Evolutionary conservation across 2,888 invertebrate genomes (phyloP).

Genomic region (Sphecodes monilicornis): DNA sequence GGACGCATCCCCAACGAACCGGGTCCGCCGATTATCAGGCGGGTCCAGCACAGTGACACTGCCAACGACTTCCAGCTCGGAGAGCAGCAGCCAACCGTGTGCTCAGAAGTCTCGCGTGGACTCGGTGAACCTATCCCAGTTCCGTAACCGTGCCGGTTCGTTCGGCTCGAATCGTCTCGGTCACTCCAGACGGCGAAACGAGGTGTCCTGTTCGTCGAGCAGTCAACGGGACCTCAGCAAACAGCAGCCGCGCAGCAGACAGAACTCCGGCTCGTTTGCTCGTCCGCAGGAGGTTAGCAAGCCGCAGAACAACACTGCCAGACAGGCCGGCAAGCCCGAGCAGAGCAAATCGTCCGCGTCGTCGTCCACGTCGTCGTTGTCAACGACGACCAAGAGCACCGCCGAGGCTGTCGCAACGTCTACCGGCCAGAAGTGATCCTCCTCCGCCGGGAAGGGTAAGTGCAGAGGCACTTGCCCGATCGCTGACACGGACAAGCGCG

Average conservation of each 20-base stretch:
- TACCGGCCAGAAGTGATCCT: constrained; percentile 55
- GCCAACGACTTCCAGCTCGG: constrained; percentile 70
- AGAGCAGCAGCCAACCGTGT: constrained; percentile 44
- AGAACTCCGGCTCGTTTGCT: constrained; percentile 76
- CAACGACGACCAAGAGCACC: constrained; percentile 43
- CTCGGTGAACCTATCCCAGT: constrained; percentile 76
- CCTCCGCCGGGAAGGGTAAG: constrained; percentile 37
- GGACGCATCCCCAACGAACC: constrained; percentile 72
- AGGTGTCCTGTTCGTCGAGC: constrained; percentile 64
- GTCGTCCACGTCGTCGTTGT: neutral
- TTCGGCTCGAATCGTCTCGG: constrained; percentile 80
- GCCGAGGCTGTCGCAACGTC: constrained; percentile 38
- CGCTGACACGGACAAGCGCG: constrained; percentile 24
- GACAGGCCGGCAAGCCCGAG: constrained; percentile 55
- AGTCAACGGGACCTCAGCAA: constrained; percentile 76
- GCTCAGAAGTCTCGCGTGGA: constrained; percentile 74
- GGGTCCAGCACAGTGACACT: constrained; percentile 80
- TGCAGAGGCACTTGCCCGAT: constrained; percentile 58
- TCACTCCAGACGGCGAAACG: constrained; percentile 78
- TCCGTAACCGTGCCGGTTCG: constrained; percentile 81
- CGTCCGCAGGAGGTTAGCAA: constrained; percentile 73
- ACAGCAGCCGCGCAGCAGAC: constrained; percentile 76
- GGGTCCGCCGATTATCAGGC: constrained; percentile 82
- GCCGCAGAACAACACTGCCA: constrained; percentile 54
- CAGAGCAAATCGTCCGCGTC: constrained; percentile 47